Evolutionary conservation across 2,113 vertebrate genomes (phyloP), one percentile per base, ranked within the genome.

Genomic region (Odontesthes bonariensis): DNA sequence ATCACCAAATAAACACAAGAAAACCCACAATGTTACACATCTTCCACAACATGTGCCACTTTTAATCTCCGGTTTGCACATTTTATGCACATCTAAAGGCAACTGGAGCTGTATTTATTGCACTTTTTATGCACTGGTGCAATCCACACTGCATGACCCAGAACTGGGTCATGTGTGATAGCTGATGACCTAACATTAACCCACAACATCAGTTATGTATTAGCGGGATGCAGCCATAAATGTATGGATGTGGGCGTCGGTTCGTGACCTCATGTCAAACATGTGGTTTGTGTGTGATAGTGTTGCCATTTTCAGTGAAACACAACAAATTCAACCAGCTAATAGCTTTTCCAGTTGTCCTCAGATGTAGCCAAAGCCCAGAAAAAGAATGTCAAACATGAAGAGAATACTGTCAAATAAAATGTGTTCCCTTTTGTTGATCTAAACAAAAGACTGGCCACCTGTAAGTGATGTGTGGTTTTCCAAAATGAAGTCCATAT

Each of bases 401-500:
- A 16, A 27, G 14, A 62, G 22, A 62, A 62, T 10, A 5, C 17
- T 49, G 46, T 49, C 17, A 3, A 1, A 17, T 38, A 27, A 44
- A 62, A 42, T 40, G 11, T 33, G 44, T 58, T 32, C 19, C 11
- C 5, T 51, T 46, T 75, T 51, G 60, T 52, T 33, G 59, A 35
- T 64, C 60, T 32, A 63, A 60, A 47, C 8, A 61, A 32, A 40
- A 40, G 32, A 64, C 2, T 64, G 32, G 14, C 19, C 49, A 79
- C 55, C 52, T 57, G 17, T 57, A n/a, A 52, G 27, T 52, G 44
- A 73, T 0, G 40, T 40, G 49, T 17, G 35, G 59, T 63, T 77
- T 69, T 38, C 17, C 20, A 19, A 62, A 57, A 83, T 73, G 23
- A 63, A 42, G 27, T 68, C 20, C 62, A 60, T 40, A 61, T 71